A percentile compares a stretch with the other conserved stretches of the same genome.
These are phyloP conservation scores for Oithona nana DNA, from an alignment of 2,888 invertebrate species.

Conservation along the genomic window DNA sequence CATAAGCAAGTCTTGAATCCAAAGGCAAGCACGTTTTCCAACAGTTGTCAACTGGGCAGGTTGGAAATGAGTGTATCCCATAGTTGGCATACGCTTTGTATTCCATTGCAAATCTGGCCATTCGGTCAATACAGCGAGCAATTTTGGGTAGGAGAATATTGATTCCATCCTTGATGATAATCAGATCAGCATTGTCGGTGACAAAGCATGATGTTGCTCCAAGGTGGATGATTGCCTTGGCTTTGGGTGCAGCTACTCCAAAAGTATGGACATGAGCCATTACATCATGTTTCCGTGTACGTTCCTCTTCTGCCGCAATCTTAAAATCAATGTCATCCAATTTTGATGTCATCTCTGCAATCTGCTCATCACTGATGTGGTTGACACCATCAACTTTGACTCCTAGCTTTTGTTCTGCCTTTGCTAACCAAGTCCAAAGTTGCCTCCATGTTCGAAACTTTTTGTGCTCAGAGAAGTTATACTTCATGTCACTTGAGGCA, in stretches of 20 bases:
- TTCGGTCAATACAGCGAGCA: constrained; percentile 53
- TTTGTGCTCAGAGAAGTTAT: constrained; percentile 81
- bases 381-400: constrained; percentile 37
- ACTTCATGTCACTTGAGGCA: constrained; percentile 86
- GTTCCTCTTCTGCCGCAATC: constrained; percentile 68
- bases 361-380: constrained; percentile 60
- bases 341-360: constrained; percentile 58
- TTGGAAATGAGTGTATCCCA: constrained; percentile 37
- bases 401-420: constrained; percentile 1
- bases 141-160: constrained; percentile 66
- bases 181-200: constrained; percentile 87
- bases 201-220: constrained; percentile 97
- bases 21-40: constrained; percentile 82
- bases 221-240: constrained; percentile 36
- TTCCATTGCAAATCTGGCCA: constrained; percentile 58
- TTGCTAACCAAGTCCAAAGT: constrained; percentile 78
- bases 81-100: constrained; percentile 60
- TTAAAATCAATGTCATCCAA: constrained; percentile 66
- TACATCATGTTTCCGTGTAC: constrained; percentile 75
- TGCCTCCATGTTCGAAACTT: constrained; percentile 90
- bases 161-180: constrained; percentile 66
- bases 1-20: constrained; percentile 86
- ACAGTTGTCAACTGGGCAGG: constrained; percentile 96
- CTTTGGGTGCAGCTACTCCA: constrained; percentile 65
- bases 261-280: constrained; percentile 98